Evolutionary conservation across 2,113 vertebrate species (phyloP), one percentile per base, ranked within the genome.

Genomic region (Pan paniscus): DNA sequence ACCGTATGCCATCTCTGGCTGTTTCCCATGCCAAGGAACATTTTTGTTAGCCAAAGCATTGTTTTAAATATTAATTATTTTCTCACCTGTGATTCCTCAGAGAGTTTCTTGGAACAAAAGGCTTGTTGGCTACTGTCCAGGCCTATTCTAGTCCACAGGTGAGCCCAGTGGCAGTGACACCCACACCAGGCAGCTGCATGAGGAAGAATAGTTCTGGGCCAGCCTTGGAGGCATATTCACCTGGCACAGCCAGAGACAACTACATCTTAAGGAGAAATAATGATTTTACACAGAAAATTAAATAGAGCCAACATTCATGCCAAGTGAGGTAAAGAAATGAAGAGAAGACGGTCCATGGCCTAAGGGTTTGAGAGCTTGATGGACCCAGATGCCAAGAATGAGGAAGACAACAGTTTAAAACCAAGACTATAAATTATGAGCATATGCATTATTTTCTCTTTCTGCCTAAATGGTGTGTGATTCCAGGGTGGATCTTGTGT

Each of bases 61-160:
- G 35, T 72, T 97, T 93, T 90, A 11, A 83, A 8, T 83, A 61
- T 50, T 68, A 90, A 52, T 87, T 55, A 57, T 43, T 72, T 86
- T 46, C 46, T 17, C 16, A 86, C 17, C 40, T 73, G 20, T 16
- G 27, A 82, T 68, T 68, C 43, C 46, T 6, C 8, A 70, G 70
- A 5, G 40, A 73, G 68, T 78, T 92, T 93, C 72, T 91, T 46
- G 40, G 52, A 86, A 82, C 0, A 61, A 81, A 72, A 90, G 6
- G 0, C n/a, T 13, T 80, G 35, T 78, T 61, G n/a, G 14, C 79
- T 73, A n/a, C 85, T 88, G 6, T 35, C 4, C 9, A 35, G n/a
- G 64, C 11, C 22, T 59, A 14, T 32, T 48, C 64, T 78, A 38
- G 3, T 38, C 90, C 30, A 4, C 13, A 8, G 46, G 14, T 18